Percentiles rank a stretch among this genome's conserved stretches.
These are phyloP conservation scores for Pachypanchax playfairii DNA, from an alignment of 2,113 vertebrate species.

Conservation along the genomic window DNA sequence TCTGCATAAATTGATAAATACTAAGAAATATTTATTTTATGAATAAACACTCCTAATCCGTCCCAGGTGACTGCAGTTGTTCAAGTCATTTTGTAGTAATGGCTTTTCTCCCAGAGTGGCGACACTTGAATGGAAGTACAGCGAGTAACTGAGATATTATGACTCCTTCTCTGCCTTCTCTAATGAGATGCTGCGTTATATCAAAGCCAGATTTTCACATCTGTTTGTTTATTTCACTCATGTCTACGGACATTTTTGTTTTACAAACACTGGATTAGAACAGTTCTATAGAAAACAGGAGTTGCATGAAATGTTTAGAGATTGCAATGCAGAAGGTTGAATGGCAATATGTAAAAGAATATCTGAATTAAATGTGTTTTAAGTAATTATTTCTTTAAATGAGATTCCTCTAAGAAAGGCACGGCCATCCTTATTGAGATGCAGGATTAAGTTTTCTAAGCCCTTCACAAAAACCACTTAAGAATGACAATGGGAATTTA, in stretches of 20 bases:
- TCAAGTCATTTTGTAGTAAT: constrained; percentile 57
- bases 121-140: constrained; percentile 37
- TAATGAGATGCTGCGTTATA: constrained; percentile 62
- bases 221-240: too few relatives aligned
- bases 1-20: constrained; percentile 58
- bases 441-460: too few relatives aligned
- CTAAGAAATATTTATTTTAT: constrained; percentile 58
- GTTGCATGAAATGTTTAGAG: too few relatives aligned
- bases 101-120: constrained; percentile 45
- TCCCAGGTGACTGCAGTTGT: constrained; percentile 37
- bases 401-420: too few relatives aligned
- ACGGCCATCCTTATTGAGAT: too few relatives aligned
- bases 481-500: too few relatives aligned
- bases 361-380: too few relatives aligned
- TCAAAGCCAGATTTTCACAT: constrained; percentile 34
- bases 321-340: too few relatives aligned
- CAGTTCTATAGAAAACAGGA: too few relatives aligned
- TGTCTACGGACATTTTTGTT: neutral
- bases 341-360: too few relatives aligned
- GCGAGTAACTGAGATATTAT: constrained; percentile 63
- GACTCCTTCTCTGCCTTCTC: constrained; percentile 56
- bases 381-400: too few relatives aligned
- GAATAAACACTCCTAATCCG: constrained; percentile 54
- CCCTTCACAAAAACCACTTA: too few relatives aligned
- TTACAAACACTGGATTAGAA: neutral